Percentiles rank a stretch among this genome's conserved stretches.
Evolutionary conservation across 2,888 invertebrate species (phyloP).

Genomic region (Polyommatus iphigenia): DNA sequence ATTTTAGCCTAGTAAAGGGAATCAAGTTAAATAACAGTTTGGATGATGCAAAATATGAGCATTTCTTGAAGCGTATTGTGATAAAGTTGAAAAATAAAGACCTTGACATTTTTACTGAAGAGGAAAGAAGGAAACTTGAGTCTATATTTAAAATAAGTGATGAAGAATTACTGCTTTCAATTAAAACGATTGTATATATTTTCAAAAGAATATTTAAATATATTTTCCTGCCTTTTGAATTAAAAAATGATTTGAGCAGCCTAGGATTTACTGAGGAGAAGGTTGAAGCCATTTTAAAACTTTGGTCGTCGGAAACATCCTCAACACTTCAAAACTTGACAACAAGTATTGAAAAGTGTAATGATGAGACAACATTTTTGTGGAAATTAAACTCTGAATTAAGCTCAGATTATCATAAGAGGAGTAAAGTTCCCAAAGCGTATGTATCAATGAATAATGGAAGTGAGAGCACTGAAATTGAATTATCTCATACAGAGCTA

Average conservation of each 20-base stretch:
- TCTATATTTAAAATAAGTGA: constrained; percentile 63
- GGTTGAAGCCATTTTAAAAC: constrained; percentile 61
- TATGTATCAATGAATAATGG: constrained; percentile 53
- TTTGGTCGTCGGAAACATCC: constrained; percentile 68
- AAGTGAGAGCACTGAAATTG: constrained; percentile 55
- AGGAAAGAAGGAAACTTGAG: constrained; percentile 62
- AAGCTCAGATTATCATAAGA: constrained; percentile 66
- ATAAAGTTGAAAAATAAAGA: constrained; percentile 60
- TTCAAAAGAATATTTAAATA: constrained; percentile 64
- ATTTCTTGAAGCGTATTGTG: constrained; percentile 64
- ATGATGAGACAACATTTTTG: constrained; percentile 53
- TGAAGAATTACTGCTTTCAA: constrained; percentile 55
- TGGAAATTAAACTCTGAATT: constrained; percentile 72
- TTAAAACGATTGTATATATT: constrained; percentile 65
- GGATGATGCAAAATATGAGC: constrained; percentile 66
- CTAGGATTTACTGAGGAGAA: constrained; percentile 62
- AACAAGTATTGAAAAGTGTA: constrained; percentile 48
- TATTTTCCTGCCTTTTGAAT: constrained; percentile 67
- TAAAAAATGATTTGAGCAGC: constrained; percentile 59
- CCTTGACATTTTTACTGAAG: constrained; percentile 64
- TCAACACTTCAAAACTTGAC: constrained; percentile 59
- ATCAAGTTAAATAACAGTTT: constrained; percentile 58
- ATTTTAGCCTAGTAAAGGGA: constrained; percentile 64
- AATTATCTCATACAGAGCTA: constrained; percentile 66
- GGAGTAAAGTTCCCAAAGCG: constrained; percentile 66